Evolutionary conservation across 2,113 vertebrate genomes (phyloP), one percentile per base, ranked within the genome.

Genomic region (Catharus bicknelli): DNA sequence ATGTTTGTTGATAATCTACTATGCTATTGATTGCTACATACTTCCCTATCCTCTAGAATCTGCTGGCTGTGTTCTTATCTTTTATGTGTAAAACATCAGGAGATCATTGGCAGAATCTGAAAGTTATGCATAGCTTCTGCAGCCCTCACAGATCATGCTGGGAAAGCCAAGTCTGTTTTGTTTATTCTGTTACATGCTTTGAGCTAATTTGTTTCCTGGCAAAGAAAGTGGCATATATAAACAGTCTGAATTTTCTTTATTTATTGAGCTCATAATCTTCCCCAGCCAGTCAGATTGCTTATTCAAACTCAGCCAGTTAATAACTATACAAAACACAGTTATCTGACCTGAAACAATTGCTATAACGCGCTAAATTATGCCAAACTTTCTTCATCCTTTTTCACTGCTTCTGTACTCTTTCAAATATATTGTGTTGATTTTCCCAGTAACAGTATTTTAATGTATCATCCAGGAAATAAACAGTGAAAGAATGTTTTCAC

Each of bases 231-330:
- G 30, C 48, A 67, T 69, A 59, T 29, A 86, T 47, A 83, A 40
- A 55, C 38, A 54, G 83, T 53, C 47, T 93, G 55, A 61, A 48
- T 90, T 63, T 88, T 86, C 54, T 75, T 79, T 83, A 90, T 94
- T 87, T 96, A 34, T 36, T 88, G 48, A 94, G 57, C 73, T 93
- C 67, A 82, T 73, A 88, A 74, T 68, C 42, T 82, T 92, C 45
- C 53, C 25, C 4, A 17, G 66, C 30, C 73, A 77, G 82, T 93
- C 66, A 87, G 83, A 69, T 77, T 73, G 29, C 45, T 76, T 74
- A 38, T 69, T 87, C 26, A 70, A 90, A 73, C 32, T 47, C 63
- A 95, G 61, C 22, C 62, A 67, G 36, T 92, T 85, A 91, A 73
- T 53, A 93, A 81, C 66, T 63, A 55, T 53, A 74, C 14, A 66